Conservation (phyloP, 2,797 vertebrate species). For the Sebastes nivosus region DNA sequence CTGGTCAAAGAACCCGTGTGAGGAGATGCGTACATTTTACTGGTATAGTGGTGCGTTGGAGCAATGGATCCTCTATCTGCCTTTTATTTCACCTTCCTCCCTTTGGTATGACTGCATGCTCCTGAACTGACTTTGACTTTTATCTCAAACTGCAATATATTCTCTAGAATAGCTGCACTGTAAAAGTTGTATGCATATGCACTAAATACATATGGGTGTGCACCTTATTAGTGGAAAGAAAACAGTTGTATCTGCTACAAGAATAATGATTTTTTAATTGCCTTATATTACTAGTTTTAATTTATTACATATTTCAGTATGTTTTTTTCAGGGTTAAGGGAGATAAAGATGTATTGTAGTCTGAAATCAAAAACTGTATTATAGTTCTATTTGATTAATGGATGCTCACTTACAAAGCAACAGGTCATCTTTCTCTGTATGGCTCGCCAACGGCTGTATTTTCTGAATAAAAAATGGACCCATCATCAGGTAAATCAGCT, state of each 20-base stretch:
- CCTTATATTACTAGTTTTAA: background rate
- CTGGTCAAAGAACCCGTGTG: slow-evolving; percentile 8
- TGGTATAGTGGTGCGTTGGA: background rate
- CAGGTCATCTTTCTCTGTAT: slow-evolving; percentile 47
- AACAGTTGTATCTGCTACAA: background rate
- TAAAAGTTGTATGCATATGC: background rate
- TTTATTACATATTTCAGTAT: background rate
- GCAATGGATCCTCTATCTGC: slow-evolving; percentile 6
- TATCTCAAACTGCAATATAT: background rate
- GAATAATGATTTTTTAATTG: background rate
- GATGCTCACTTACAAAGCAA: slow-evolving; percentile 29
- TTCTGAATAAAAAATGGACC: slow-evolving; percentile 39
- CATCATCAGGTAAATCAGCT: slow-evolving; percentile 51
- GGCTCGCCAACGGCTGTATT: slow-evolving; percentile 29
- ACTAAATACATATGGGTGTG: background rate
- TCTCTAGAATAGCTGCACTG: background rate
- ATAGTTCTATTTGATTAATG: slow-evolving; percentile 55
- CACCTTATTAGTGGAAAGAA: background rate
- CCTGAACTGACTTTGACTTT: background rate
- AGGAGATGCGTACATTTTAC: slow-evolving; percentile 1
- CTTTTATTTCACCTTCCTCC: slow-evolving; percentile 14
- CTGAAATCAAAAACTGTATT: slow-evolving; percentile 22
- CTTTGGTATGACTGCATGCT: background rate
- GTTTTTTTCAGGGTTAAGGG: background rate
- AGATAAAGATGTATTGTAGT: slow-evolving; percentile 8